These are phyloP conservation scores for Pterocles orientalis DNA, from an alignment of 2,113 vertebrate genomes.

Conservation along the genomic window DNA sequence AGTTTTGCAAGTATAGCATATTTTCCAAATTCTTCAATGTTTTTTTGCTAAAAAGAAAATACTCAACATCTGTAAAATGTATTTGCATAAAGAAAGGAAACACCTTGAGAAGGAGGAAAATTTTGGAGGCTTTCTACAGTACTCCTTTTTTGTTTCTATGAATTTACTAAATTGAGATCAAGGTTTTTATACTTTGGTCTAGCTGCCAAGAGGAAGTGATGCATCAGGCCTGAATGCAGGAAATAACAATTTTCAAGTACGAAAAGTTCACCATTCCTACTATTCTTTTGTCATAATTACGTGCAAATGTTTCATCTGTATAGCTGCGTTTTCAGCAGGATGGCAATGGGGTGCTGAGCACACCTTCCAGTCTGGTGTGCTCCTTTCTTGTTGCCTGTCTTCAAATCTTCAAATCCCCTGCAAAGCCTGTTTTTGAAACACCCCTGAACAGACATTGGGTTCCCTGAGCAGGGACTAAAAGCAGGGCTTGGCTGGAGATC, in stretches of 20 bases:
- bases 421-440: fast-evolving
- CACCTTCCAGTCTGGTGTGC: not conserved
- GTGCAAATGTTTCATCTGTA: not conserved
- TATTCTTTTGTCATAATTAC: not conserved
- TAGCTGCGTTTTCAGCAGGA: not conserved
- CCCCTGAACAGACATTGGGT: not conserved
- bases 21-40: not conserved
- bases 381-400: not conserved
- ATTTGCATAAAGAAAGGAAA: not conserved
- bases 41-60: not conserved
- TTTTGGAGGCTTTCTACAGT: not conserved
- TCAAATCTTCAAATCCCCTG: not conserved
- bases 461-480: not conserved
- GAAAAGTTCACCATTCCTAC: not conserved
- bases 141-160: not conserved
- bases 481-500: not conserved
- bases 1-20: not conserved
- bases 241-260: not conserved
- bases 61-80: not conserved
- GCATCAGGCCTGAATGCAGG: not conserved
- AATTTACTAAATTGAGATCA: not conserved
- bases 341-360: not conserved
- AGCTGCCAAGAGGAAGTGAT: not conserved
- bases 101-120: not conserved
- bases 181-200: not conserved